Conservation (phyloP, 2,113 vertebrate species). For the Oplegnathus fasciatus region DNA sequence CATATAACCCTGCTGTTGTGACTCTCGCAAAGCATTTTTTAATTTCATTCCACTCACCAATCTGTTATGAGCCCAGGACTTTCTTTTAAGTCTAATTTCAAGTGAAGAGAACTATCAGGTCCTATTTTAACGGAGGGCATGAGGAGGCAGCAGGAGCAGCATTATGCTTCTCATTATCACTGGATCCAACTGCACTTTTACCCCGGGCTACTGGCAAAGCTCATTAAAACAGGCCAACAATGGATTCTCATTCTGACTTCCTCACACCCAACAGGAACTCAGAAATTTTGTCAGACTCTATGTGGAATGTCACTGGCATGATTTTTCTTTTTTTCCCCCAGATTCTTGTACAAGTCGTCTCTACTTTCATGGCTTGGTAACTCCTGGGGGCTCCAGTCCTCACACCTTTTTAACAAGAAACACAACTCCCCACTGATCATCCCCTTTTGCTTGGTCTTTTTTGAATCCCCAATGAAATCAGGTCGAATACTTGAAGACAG, state of each 20-base stretch:
- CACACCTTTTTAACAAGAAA: conserved; percentile 11
- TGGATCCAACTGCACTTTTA: conserved; percentile 58
- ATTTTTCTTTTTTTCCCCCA: neutral
- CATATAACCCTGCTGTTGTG: conserved; percentile 14
- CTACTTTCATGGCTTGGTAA: conserved; percentile 20
- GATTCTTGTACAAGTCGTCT: neutral
- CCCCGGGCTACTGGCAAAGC: conserved; percentile 55
- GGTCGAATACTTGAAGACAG: neutral
- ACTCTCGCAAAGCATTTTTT: neutral
- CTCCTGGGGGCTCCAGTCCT: neutral
- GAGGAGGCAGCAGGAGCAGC: conserved; percentile 44
- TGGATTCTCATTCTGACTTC: conserved; percentile 41
- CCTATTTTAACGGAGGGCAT: conserved; percentile 37
- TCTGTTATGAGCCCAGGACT: conserved; percentile 1
- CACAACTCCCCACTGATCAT: neutral
- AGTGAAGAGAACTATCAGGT: conserved; percentile 35
- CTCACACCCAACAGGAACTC: conserved; percentile 40
- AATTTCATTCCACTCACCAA: conserved; percentile 4
- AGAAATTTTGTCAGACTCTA: conserved; percentile 22
- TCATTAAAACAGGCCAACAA: conserved; percentile 72
- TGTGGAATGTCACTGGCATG: conserved; percentile 33
- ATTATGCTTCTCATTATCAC: conserved; percentile 63
- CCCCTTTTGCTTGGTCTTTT: neutral
- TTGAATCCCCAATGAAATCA: conserved; percentile 10
- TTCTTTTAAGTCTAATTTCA: conserved; percentile 49